These are phyloP conservation scores for Pandemis cinnamomeana DNA, from an alignment of 2,888 invertebrate species.

Conservation along the genomic window DNA sequence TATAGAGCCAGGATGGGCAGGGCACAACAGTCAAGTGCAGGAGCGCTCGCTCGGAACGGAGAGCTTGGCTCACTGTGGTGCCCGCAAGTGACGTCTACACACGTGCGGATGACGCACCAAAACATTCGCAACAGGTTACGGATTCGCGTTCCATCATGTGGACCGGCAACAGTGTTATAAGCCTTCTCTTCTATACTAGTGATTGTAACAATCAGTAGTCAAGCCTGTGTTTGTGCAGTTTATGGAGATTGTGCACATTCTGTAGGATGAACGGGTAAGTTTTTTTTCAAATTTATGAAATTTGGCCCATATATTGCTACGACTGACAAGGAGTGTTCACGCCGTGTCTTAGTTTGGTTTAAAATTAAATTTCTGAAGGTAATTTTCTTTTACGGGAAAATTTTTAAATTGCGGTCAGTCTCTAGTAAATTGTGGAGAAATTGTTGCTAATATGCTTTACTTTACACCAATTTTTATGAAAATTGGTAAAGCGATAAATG, in stretches of 20 bases:
- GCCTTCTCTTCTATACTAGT: not conserved
- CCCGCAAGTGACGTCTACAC: constrained; percentile 72
- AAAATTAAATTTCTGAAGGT: not conserved
- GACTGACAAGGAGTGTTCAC: not conserved
- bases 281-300: not conserved
- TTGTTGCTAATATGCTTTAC: too few species aligned
- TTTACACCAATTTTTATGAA: too few species aligned
- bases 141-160: constrained; percentile 10
- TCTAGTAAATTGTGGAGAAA: too few species aligned
- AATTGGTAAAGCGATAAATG: too few species aligned
- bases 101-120: constrained; percentile 70
- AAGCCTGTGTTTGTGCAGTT: not conserved
- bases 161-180: constrained; percentile 19
- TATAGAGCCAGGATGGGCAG: constrained; percentile 68
- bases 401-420: too few species aligned
- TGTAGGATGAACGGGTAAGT: not conserved
- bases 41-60: constrained; percentile 77
- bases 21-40: constrained; percentile 80
- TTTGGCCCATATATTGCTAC: not conserved
- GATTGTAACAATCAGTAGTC: not conserved
- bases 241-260: not conserved
- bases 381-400: too few species aligned
- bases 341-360: not conserved
- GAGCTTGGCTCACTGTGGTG: constrained; percentile 64
- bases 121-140: constrained; percentile 49